Percentiles rank a stretch among this genome's conserved stretches.
Evolutionary conservation across 2,888 invertebrate genomes (phyloP).

Genomic region (Cantharis flavilabris): DNA sequence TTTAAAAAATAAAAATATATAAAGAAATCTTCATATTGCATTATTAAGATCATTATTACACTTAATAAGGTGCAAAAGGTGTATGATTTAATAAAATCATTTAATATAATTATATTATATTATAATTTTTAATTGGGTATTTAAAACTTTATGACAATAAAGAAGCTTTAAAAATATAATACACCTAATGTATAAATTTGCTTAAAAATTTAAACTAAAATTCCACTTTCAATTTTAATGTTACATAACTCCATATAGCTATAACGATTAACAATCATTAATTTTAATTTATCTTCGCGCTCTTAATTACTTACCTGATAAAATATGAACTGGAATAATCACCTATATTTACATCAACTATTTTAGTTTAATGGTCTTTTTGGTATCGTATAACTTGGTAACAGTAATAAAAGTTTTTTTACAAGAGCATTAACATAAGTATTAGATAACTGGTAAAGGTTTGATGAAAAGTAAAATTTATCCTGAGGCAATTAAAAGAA

Average conservation of each 20-base stretch:
- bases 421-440: neutral
- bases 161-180: neutral
- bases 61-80: neutral
- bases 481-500: neutral
- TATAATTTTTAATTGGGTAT: neutral
- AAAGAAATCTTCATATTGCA: too few species aligned
- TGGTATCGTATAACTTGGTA: neutral
- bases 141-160: neutral
- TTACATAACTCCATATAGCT: neutral
- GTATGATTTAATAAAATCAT: neutral
- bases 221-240: neutral
- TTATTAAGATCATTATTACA: neutral
- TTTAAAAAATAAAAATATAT: too few species aligned
- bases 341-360: neutral
- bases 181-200: neutral
- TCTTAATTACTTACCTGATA: neutral
- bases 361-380: neutral
- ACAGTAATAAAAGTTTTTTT: neutral
- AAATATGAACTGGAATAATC: neutral
- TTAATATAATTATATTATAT: neutral
- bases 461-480: neutral
- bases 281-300: neutral
- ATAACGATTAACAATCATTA: neutral
- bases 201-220: neutral
- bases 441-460: neutral